Evolutionary conservation across 2,113 vertebrate genomes (phyloP).

Genomic region (Barbus barbus): DNA sequence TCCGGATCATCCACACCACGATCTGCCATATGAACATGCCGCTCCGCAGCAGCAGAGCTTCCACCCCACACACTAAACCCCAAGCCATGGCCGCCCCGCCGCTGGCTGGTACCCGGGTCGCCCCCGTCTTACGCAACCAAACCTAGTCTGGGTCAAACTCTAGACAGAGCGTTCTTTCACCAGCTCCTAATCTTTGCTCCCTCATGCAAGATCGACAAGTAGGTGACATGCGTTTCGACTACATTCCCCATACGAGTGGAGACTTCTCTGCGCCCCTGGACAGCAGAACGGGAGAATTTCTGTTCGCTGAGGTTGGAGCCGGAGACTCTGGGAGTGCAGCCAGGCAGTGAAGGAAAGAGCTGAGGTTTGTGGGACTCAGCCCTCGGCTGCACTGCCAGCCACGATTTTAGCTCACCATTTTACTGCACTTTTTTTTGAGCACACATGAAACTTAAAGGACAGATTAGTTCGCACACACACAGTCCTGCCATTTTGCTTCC

Average conservation of each 20-base stretch:
- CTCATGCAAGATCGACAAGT: neutral
- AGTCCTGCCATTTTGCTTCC: slow-evolving; percentile 12
- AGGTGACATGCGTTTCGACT: slow-evolving; percentile 28
- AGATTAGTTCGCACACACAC: slow-evolving; percentile 9
- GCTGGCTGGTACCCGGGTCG: slow-evolving; percentile 49
- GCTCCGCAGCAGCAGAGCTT: slow-evolving; percentile 21
- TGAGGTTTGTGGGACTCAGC: slow-evolving; percentile 52
- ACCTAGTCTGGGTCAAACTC: slow-evolving; percentile 48
- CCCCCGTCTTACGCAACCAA: slow-evolving; percentile 44
- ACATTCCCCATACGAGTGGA: slow-evolving; percentile 29
- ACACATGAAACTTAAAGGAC: slow-evolving; percentile 4
- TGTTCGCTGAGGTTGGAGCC: slow-evolving; percentile 24
- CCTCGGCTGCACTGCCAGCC: slow-evolving; percentile 19
- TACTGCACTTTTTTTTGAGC: neutral
- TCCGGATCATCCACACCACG: slow-evolving; percentile 19
- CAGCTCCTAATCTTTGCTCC: slow-evolving; percentile 30
- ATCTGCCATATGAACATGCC: slow-evolving; percentile 4
- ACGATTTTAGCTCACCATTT: neutral
- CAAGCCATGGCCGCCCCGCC: slow-evolving; percentile 37
- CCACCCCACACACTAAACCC: slow-evolving; percentile 36
- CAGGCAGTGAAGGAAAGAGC: slow-evolving; percentile 25
- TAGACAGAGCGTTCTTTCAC: slow-evolving; percentile 44
- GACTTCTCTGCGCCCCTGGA: neutral
- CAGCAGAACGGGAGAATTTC: neutral
- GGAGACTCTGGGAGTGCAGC: slow-evolving; percentile 27